A percentile compares a stretch with the other conserved stretches of the same genome.
Conservation (phyloP, 2,797 vertebrate species). For the Dermochelys coriacea region DNA sequence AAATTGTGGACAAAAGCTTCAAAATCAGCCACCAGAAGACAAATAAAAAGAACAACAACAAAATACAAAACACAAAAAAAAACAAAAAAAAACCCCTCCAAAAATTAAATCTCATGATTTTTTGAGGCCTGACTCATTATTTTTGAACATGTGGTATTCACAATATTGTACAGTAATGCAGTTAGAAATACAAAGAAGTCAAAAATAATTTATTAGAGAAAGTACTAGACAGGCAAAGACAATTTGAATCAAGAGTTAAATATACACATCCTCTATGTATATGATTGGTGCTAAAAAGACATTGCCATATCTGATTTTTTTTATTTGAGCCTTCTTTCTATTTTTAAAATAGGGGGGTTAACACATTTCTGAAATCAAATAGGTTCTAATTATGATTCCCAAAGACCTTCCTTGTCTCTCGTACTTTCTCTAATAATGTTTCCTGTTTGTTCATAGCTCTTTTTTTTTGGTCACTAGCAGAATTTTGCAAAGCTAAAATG, state of each 20-base stretch:
- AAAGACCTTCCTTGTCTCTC: neutral
- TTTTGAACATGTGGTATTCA: neutral
- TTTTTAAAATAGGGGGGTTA: neutral
- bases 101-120: neutral
- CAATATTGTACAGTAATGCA: neutral
- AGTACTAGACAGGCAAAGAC: neutral
- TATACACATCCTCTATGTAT: neutral
- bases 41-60: neutral
- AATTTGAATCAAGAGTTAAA: neutral
- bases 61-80: too few relatives aligned
- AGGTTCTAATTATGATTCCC: neutral
- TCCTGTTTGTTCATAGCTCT: neutral
- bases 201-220: neutral
- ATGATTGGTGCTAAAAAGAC: neutral
- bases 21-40: neutral
- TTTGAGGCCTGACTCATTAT: neutral
- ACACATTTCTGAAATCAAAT: neutral
- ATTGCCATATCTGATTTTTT: neutral
- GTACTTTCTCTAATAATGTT: neutral
- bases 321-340: neutral
- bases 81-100: neutral
- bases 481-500: neutral
- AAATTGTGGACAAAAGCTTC: neutral
- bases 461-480: neutral
- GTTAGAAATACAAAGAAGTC: neutral